phyloP scores from a whole-genome alignment of 2,888 invertebrate species.

The Eupithecia inturbata region DNA sequence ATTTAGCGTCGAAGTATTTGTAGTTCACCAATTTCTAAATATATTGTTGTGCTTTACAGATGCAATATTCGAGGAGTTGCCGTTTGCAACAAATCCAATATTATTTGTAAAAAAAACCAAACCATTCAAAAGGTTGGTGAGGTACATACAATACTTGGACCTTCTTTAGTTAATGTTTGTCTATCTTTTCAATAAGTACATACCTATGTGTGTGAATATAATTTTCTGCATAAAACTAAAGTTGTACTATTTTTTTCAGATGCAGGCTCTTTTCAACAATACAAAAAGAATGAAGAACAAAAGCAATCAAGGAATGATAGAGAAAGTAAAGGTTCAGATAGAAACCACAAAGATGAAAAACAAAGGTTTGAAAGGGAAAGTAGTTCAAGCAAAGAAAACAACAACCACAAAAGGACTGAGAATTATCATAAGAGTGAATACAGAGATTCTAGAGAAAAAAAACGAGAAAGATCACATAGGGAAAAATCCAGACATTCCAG shows the following conservation, averaged over 20 bases:
- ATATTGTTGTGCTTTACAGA: conserved; percentile 55
- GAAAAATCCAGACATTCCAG: conserved; percentile 53
- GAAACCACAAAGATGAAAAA: conserved; percentile 43
- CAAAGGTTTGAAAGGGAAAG: conserved; percentile 31
- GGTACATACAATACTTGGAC: conserved; percentile 56
- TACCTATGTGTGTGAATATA: not conserved
- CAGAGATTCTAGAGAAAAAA: conserved; percentile 35
- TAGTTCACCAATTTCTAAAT: conserved; percentile 23
- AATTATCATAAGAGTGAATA: conserved; percentile 50
- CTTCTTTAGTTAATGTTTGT: conserved; percentile 33
- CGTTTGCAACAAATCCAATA: conserved; percentile 51
- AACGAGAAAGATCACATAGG: conserved; percentile 42
- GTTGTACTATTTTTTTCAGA: conserved; percentile 72
- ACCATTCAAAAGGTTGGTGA: conserved; percentile 50
- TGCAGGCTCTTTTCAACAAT: conserved; percentile 88
- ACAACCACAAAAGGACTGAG: conserved; percentile 48
- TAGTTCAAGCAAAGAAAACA: conserved; percentile 30
- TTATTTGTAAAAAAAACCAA: conserved; percentile 49
- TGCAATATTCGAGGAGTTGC: conserved; percentile 55
- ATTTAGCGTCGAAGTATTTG: conserved; percentile 46
- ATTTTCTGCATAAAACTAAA: not conserved
- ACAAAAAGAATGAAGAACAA: conserved; percentile 81
- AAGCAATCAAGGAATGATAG: conserved; percentile 60
- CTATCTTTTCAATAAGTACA: conserved; percentile 12
- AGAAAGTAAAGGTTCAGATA: conserved; percentile 54